Evolutionary conservation across 2,888 invertebrate species (phyloP).

Genomic region (Nomada hirtipes): DNA sequence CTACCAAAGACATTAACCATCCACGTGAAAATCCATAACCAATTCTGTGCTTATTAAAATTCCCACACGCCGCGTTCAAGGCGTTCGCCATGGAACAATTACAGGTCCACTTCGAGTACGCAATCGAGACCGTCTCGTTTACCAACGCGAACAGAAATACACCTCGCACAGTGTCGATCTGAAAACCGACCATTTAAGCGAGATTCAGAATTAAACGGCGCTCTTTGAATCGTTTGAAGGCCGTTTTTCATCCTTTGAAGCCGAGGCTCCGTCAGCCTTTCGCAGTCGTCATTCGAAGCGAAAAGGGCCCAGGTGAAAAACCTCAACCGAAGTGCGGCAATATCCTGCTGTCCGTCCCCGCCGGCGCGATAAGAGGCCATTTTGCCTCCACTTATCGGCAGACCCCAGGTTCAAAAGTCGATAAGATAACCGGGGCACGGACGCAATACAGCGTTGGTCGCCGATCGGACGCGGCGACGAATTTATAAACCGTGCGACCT

Average conservation of each 20-base stretch:
- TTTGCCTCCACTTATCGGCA: conserved; percentile 24
- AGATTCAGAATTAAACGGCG: background rate
- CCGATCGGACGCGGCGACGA: conserved; percentile 27
- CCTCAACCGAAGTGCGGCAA: background rate
- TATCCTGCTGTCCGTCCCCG: conserved; percentile 20
- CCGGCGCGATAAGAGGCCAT: conserved; percentile 41
- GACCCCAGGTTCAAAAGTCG: conserved; percentile 2
- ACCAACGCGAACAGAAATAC: too few relatives aligned
- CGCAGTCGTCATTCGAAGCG: background rate
- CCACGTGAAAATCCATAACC: too few relatives aligned
- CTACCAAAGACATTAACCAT: too few relatives aligned
- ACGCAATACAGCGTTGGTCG: conserved; percentile 15
- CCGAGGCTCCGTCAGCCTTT: background rate
- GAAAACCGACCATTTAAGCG: background rate
- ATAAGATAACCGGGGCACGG: conserved; percentile 35
- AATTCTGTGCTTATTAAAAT: too few relatives aligned
- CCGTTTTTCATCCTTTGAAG: background rate
- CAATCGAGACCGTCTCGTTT: too few relatives aligned
- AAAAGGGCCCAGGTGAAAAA: background rate
- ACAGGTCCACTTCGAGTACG: too few relatives aligned
- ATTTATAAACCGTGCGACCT: conserved; percentile 53
- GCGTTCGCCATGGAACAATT: too few relatives aligned
- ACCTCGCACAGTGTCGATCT: background rate
- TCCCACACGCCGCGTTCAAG: too few relatives aligned
- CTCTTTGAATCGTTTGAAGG: conserved; percentile 1